Base-by-base conservation (phyloP, 2,888 invertebrate species). In the Adela reaumurella region DNA sequence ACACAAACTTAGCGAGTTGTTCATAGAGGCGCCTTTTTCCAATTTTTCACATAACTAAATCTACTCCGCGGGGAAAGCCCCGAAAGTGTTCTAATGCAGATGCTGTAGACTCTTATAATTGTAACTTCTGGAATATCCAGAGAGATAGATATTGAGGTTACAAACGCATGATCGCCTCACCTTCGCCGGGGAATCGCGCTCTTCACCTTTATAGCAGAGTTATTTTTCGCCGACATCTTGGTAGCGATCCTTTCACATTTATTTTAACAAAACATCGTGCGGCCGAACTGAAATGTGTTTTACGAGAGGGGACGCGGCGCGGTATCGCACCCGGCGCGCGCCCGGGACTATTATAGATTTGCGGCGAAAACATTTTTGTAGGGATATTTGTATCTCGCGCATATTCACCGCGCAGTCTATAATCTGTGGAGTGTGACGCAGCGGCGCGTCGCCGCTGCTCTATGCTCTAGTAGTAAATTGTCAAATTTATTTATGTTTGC, bases 301-400 rank as follows among this genome's bases (percentile, higher is more conserved):
- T 17, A 42, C 17, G 16, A 42, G 43, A 10, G 4, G 43, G 11
- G 43, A 17, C 16, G 17, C 43, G 6, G n/a, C n/a, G n/a, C n/a
- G n/a, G n/a, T n/a, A n/a, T n/a, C 17, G 17, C 17, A 6, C 16
- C 17, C 16, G 19, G 19, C 19, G 17, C 20, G 11, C 19, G 45
- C 14, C 19, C 6, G 16, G 68, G 69, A 67, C 68, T 66, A 71
- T 67, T 76, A 76, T 74, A 72, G 76, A 76, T 76, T 76, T 74
- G 65, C 65, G 71, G 61, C 67, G 64, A 66, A 57, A 62, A 64
- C 68, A 69, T 74, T 74, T 70, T 70, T 65, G 62, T 61, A 62
- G 35, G 35, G 69, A 74, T 69, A 72, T 77, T 77, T 76, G 70
- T 76, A 77, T 69, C 69, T 68, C 74, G 74, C 77, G 77, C 78